phyloP scores from a whole-genome alignment of 2,888 invertebrate species.

The Malacosoma neustria region DNA sequence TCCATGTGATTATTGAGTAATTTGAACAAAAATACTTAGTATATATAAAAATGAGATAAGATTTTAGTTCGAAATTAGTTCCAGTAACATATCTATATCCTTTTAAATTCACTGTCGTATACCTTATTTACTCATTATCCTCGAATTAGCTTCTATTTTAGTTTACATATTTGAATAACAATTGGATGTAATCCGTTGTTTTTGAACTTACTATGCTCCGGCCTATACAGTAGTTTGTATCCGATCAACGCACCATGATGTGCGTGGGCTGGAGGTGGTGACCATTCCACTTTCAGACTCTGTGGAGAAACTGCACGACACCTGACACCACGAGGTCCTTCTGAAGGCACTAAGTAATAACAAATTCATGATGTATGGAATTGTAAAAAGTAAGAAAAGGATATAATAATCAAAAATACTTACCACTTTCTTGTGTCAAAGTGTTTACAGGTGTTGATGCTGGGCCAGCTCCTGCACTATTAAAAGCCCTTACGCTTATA shows the following conservation, averaged over 20 bases:
- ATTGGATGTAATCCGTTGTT: too few relatives aligned
- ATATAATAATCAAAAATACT: conserved; percentile 27
- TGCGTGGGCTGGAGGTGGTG: conserved; percentile 80
- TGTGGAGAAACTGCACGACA: conserved; percentile 86
- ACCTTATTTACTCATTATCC: too few relatives aligned
- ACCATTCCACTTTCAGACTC: conserved; percentile 87
- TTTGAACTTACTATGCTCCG: conserved; percentile 66
- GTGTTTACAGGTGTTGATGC: conserved; percentile 84
- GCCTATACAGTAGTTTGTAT: conserved; percentile 89
- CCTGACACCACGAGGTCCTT: conserved; percentile 82
- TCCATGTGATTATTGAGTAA: too few relatives aligned
- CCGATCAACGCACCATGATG: conserved; percentile 87
- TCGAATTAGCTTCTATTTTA: too few relatives aligned
- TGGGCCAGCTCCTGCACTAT: conserved; percentile 89
- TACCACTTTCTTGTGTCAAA: conserved; percentile 89
- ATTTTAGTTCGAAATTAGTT: too few relatives aligned
- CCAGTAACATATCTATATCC: too few relatives aligned
- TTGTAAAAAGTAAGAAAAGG: too few relatives aligned
- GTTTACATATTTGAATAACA: too few relatives aligned
- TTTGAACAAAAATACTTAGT: too few relatives aligned
- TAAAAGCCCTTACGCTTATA: conserved; percentile 89
- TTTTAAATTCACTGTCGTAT: too few relatives aligned
- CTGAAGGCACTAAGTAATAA: conserved; percentile 78
- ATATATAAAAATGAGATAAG: too few relatives aligned
- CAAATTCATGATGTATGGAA: too few relatives aligned